These are phyloP conservation scores for Mormyrops boulengeri DNA, from an alignment of 2,797 vertebrate species.

Conservation along the genomic window DNA sequence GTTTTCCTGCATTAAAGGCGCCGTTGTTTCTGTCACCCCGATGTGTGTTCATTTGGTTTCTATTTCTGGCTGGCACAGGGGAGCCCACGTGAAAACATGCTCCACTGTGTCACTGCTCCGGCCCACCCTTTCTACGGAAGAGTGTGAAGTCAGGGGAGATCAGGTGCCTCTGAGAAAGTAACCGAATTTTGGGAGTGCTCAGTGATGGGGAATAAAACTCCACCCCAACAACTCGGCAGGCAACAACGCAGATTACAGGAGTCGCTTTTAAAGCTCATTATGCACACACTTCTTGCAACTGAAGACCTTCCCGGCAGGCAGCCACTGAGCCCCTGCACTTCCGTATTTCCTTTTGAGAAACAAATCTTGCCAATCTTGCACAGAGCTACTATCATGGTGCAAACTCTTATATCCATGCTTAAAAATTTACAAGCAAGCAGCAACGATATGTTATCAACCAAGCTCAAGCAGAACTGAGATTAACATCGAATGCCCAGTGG, in stretches of 20 bases:
- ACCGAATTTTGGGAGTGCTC: background rate
- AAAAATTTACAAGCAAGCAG: background rate
- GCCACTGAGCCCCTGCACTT: background rate
- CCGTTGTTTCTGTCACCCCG: background rate
- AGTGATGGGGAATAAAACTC: background rate
- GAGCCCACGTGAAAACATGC: background rate
- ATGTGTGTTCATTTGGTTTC: background rate
- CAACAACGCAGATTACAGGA: background rate
- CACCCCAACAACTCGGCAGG: background rate
- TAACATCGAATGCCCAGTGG: background rate
- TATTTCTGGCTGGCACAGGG: background rate
- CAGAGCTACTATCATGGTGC: background rate
- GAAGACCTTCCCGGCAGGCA: background rate
- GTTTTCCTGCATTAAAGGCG: background rate
- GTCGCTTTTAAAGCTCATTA: background rate
- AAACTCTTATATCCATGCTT: background rate
- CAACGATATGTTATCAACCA: background rate
- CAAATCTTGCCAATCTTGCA: background rate
- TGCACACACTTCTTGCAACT: background rate
- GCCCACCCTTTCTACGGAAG: background rate
- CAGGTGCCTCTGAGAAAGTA: background rate
- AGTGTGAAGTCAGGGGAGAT: background rate
- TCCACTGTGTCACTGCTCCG: background rate
- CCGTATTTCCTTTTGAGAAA: constrained; percentile 9
- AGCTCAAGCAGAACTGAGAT: background rate